Conservation (phyloP, 1,140 invertebrate species). For the Trichonephila inaurata region DNA sequence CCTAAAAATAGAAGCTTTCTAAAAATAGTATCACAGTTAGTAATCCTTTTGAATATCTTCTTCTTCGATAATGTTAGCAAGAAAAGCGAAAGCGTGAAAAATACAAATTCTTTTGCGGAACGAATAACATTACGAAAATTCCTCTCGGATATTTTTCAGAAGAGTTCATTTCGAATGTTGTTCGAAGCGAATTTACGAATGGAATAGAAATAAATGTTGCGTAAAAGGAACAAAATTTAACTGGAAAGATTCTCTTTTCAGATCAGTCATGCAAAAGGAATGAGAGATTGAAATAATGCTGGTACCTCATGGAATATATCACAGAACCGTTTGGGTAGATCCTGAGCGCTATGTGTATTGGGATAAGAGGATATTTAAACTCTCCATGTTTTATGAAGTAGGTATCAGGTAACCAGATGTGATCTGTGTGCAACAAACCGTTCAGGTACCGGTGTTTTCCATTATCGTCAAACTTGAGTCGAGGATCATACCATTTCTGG, state of each 20-base stretch:
- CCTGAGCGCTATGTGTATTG: constrained; percentile 92
- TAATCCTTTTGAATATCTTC: too few relatives aligned
- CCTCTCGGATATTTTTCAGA: neutral
- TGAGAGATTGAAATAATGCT: constrained; percentile 55
- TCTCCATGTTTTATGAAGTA: constrained; percentile 97
- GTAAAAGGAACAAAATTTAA: neutral
- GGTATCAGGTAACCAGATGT: constrained; percentile 95
- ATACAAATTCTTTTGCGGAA: too few relatives aligned
- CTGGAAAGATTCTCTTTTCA: neutral
- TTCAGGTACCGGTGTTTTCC: constrained; percentile 93
- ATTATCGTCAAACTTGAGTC: constrained; percentile 91
- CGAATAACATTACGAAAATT: neutral
- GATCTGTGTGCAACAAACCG: constrained; percentile 93
- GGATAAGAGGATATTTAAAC: constrained; percentile 94
- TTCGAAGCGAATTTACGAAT: neutral
- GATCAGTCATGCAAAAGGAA: neutral
- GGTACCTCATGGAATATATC: constrained; percentile 92
- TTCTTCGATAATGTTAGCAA: too few relatives aligned
- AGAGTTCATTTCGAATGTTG: neutral
- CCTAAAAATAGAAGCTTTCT: too few relatives aligned
- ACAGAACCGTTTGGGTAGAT: constrained; percentile 95
- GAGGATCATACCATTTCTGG: constrained; percentile 95
- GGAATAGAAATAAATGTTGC: constrained; percentile 15
- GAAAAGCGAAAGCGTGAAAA: too few relatives aligned
- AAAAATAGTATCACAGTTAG: too few relatives aligned